Evolutionary conservation across 2,888 invertebrate genomes (phyloP).

Genomic region (Campoletis raptor): DNA sequence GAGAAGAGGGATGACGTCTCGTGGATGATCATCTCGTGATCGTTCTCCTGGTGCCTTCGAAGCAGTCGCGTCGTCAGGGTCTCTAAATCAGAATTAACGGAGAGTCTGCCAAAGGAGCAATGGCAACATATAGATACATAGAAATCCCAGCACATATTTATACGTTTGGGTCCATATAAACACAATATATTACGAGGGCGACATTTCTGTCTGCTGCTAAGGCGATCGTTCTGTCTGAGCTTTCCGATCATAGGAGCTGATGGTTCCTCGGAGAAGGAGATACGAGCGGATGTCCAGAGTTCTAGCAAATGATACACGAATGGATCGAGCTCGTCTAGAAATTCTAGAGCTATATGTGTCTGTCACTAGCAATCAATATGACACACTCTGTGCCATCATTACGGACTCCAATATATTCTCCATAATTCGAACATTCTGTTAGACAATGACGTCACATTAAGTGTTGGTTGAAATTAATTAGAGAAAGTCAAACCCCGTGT

Average conservation of each 20-base stretch:
- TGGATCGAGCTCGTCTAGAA: background rate
- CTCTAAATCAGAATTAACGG: slow-evolving; percentile 69
- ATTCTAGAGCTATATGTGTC: slow-evolving; percentile 21
- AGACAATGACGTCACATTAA: slow-evolving; percentile 39
- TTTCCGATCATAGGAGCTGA: slow-evolving; percentile 56
- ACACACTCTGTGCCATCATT: slow-evolving; percentile 6
- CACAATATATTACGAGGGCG: slow-evolving; percentile 12
- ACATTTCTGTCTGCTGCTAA: slow-evolving; percentile 36
- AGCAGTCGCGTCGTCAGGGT: slow-evolving; percentile 38
- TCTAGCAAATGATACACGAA: slow-evolving; percentile 55
- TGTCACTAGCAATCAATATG: slow-evolving; percentile 27
- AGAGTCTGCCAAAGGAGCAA: slow-evolving; percentile 62
- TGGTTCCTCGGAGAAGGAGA: slow-evolving; percentile 46
- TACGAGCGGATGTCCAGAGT: slow-evolving; percentile 49
- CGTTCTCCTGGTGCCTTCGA: slow-evolving; percentile 47
- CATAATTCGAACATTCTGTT: slow-evolving; percentile 24
- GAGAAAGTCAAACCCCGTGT: slow-evolving; percentile 11
- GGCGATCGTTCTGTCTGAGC: slow-evolving; percentile 47
- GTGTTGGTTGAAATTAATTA: slow-evolving; percentile 49
- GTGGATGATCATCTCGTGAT: slow-evolving; percentile 50
- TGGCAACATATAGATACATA: slow-evolving; percentile 19
- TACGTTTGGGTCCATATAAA: slow-evolving; percentile 13
- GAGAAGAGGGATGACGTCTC: slow-evolving; percentile 32
- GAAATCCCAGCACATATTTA: background rate
- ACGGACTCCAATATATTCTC: slow-evolving; percentile 10